Conservation (phyloP, 2,888 invertebrate species). For the Empis stercorea region DNA sequence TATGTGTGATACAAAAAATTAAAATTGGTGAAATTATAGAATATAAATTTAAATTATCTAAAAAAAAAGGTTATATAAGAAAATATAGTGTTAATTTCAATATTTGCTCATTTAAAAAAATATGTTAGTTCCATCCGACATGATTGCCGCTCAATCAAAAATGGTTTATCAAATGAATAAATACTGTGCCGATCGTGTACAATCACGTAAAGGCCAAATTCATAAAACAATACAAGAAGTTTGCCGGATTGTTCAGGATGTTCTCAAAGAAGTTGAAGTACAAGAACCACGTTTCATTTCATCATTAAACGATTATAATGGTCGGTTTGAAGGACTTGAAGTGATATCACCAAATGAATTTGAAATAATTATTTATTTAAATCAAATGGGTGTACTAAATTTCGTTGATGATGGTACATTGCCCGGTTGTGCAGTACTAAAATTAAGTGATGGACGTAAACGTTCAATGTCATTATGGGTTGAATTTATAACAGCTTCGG, state of each 20-base stretch:
- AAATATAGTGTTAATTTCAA: background rate
- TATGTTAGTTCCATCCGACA: slow-evolving; percentile 85
- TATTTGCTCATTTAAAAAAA: background rate
- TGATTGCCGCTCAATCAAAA: slow-evolving; percentile 90
- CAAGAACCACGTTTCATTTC: slow-evolving; percentile 93
- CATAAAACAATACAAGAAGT: slow-evolving; percentile 84
- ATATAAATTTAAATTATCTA: background rate
- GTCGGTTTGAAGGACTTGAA: slow-evolving; percentile 82
- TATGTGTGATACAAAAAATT: too few species aligned
- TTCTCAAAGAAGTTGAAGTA: slow-evolving; percentile 88
- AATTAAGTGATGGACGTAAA: slow-evolving; percentile 89
- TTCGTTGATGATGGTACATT: slow-evolving; percentile 92
- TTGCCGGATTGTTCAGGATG: slow-evolving; percentile 86
- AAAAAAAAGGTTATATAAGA: background rate
- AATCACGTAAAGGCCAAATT: slow-evolving; percentile 71
- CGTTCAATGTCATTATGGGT: slow-evolving; percentile 97
- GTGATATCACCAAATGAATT: slow-evolving; percentile 89
- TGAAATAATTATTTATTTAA: slow-evolving; percentile 88
- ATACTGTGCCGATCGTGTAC: slow-evolving; percentile 85
- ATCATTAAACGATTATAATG: slow-evolving; percentile 78
- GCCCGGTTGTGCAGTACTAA: slow-evolving; percentile 86
- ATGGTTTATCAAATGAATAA: slow-evolving; percentile 93
- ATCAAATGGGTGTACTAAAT: slow-evolving; percentile 98
- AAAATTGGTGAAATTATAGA: too few species aligned
- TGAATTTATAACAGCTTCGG: slow-evolving; percentile 94